Evolutionary conservation across 2,113 vertebrate genomes (phyloP), one percentile per base, ranked within the genome.

Genomic region (Hydrolagus affinis): DNA sequence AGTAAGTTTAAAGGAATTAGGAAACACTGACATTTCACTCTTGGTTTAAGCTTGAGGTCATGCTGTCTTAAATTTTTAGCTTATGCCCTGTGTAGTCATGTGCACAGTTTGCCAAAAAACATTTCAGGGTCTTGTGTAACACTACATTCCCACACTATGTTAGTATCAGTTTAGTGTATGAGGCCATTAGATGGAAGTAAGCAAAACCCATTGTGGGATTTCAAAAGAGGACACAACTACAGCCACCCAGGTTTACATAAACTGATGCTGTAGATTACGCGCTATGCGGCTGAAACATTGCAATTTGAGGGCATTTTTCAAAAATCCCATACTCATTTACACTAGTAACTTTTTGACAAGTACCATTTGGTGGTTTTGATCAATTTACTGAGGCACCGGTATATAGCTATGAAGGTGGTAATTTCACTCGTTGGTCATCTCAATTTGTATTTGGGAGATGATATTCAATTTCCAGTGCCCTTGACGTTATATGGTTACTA

Each of bases 381-480:
- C 59, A 60, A 23, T 78, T 62, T 11, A 8, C n/a, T 77, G 56
- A 60, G 57, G 25, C 70, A 73, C 11, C 14, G 14, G 11, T 32
- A 11, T 32, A 11, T 12, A 28, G 25, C 23, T 12, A 78, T 25
- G 25, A 30, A 73, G 57, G 57, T 78, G 76, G 9, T 77, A 59
- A 17, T 57, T 14, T 23, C 44, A 44, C 6, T 44, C 44, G 1
- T 1, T 6, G 6, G 44, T 6, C 44, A 44, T 44, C 44, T 44
- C 21, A 19, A 23, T 59, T 21, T 78, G 57, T 78, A 11, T 60
- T 78, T 25, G 15, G 8, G 57, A 78, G 62, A 62, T 62, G 11
- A 78, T n/a, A 25, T 62, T 15, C 56, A 76, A n/a, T 78, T 60
- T 77, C 56, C 75, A 77, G 21, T n/a, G 23, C 62, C 76, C 59